Evolutionary conservation across 2,113 vertebrate genomes (phyloP).

Genomic region (Oreochromis tanganicae): DNA sequence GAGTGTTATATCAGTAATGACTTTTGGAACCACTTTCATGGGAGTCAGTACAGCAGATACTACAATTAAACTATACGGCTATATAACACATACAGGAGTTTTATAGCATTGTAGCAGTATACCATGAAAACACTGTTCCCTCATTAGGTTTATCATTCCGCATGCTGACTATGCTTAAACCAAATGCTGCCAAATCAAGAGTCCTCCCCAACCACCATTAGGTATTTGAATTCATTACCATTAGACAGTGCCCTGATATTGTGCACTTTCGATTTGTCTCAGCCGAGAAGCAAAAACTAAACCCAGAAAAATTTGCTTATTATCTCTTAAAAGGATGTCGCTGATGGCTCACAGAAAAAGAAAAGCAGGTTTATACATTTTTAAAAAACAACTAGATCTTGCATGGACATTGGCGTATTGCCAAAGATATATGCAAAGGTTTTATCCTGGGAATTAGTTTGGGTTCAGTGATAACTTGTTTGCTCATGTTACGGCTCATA

Average conservation of each 20-base stretch:
- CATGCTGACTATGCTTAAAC: neutral
- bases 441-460: neutral
- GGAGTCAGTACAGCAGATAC: neutral
- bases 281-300: neutral
- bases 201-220: neutral
- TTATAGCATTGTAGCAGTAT: neutral
- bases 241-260: neutral
- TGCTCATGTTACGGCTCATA: slow-evolving; percentile 18
- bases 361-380: neutral
- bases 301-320: neutral
- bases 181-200: neutral
- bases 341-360: neutral
- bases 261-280: neutral
- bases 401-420: neutral
- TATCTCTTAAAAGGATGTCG: neutral
- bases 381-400: neutral
- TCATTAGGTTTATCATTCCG: neutral
- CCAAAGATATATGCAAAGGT: neutral
- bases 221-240: neutral
- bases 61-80: neutral
- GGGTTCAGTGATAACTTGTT: neutral
- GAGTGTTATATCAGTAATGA: neutral
- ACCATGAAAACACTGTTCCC: neutral
- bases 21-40: neutral
- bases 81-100: neutral